These are phyloP conservation scores for Pachypanchax playfairii DNA, from an alignment of 2,113 vertebrate species.

Conservation along the genomic window DNA sequence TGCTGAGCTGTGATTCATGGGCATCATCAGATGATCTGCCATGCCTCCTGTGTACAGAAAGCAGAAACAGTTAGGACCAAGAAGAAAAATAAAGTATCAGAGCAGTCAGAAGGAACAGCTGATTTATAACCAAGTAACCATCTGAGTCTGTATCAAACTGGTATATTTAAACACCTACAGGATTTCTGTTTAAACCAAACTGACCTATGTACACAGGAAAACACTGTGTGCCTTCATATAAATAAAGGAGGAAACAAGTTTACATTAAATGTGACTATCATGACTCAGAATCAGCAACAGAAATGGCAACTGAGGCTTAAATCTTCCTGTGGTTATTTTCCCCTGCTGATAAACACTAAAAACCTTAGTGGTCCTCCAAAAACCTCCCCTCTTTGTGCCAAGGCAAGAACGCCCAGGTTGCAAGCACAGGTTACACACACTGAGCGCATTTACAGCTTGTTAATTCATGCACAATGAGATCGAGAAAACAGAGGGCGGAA, in stretches of 20 bases:
- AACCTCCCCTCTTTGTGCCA: constrained; percentile 65
- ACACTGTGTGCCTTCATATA: constrained; percentile 8
- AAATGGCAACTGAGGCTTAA: constrained; percentile 28
- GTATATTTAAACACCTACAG: neutral
- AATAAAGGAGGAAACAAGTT: constrained; percentile 7
- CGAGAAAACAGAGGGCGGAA: constrained; percentile 4
- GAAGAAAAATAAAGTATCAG: no score
- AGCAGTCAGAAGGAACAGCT: no score
- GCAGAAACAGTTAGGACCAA: constrained; percentile 49
- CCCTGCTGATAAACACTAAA: constrained; percentile 37
- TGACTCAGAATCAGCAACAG: constrained; percentile 24
- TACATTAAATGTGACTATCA: constrained; percentile 18
- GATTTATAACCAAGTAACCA: no score
- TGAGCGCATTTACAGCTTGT: constrained; percentile 27
- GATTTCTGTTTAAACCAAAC: constrained; percentile 7
- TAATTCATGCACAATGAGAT: constrained; percentile 32
- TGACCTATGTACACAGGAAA: neutral
- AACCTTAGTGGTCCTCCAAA: constrained; percentile 24
- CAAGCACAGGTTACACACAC: constrained; percentile 59
- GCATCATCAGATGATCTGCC: constrained; percentile 95
- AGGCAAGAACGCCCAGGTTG: constrained; percentile 60
- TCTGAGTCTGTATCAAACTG: constrained; percentile 6
- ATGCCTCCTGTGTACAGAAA: constrained; percentile 78
- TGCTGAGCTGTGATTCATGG: constrained; percentile 86
- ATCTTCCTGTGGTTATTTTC: constrained; percentile 29